Evolutionary conservation across 1,140 invertebrate species (phyloP), one percentile per base, ranked within the genome.

Genomic region (Drosophila ercepeae): DNA sequence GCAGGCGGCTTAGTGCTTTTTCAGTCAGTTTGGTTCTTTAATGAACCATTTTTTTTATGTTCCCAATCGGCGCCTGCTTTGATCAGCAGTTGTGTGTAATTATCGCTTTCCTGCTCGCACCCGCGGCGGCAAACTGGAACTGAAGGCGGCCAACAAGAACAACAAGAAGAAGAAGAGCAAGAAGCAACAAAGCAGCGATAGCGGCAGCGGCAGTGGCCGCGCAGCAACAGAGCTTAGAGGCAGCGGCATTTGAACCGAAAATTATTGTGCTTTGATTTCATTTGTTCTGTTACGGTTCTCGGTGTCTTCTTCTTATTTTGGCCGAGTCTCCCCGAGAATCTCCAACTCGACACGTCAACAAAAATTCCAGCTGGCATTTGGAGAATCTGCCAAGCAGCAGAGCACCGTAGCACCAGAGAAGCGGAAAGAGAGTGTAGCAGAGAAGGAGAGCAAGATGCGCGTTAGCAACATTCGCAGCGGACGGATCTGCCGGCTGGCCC

Each of bases 381-480:
- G 18, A 23, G 36, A 13, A 46, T 13, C 11, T n/a, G 5, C n/a
- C n/a, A n/a, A 13, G 16, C 27, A 8, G 6, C 13, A 25, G 16
- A 19, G 51, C 5, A 14, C 5, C 42, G 3, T 14, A 11, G 8
- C 18, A 36, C 11, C 3, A 48, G 19, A 32, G 57, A 6, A 32
- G 3, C 11, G 8, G 9, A 46, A 18, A 57, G 46, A 11, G 9
- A 11, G 9, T 23, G n/a, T n/a, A n/a, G n/a, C n/a, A n/a, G n/a
- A n/a, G n/a, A n/a, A n/a, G n/a, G 32, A 27, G 3, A 48, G 16
- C n/a, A 3, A 21, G 36, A 92, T 92, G 91, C 91, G 91, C 58
- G 63, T 91, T 13, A 91, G 86, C 50, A 91, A 90, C 60, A 74
- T 92, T 46, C 86, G 92, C 49, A 92, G 90, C 69, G 89, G 91